These are phyloP conservation scores for Hyperoplus lanceolatus DNA, from an alignment of 2,797 vertebrate species.

Conservation along the genomic window DNA sequence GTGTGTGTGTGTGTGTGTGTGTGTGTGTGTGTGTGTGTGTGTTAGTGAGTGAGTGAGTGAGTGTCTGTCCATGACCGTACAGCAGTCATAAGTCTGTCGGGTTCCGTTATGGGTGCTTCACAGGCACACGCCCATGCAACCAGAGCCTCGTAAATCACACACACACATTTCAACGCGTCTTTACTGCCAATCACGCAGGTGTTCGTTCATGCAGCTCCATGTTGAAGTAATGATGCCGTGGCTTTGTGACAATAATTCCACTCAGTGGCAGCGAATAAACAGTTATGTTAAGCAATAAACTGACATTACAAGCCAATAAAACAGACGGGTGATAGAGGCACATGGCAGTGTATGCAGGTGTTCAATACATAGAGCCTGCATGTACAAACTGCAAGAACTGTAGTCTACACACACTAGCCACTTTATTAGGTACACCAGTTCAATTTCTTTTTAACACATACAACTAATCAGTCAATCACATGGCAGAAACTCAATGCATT, in stretches of 20 bases:
- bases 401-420: not conserved
- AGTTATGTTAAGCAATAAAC: conserved; percentile 50
- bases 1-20: not conserved
- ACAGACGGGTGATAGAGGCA: conserved; percentile 25
- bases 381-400: conserved; percentile 5
- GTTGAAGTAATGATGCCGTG: conserved; percentile 15
- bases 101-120: conserved; percentile 21
- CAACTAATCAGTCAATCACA: too few species aligned
- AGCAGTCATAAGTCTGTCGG: conserved; percentile 21
- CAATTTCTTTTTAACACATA: too few species aligned
- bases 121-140: conserved; percentile 10
- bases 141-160: conserved; percentile 50
- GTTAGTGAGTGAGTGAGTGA: not conserved
- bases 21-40: conserved; percentile 29
- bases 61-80: not conserved
- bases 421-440: too few species aligned
- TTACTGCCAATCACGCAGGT: conserved; percentile 10
- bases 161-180: conserved; percentile 18
- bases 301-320: conserved; percentile 48
- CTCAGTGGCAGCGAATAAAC: conserved; percentile 60
- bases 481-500: too few species aligned
- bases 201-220: conserved; percentile 43
- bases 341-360: conserved; percentile 27
- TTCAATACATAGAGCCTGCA: conserved; percentile 2
- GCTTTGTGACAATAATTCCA: conserved; percentile 49